Base-by-base conservation (phyloP, 2,888 invertebrate genomes). In the Perizoma affinitatum region DNA sequence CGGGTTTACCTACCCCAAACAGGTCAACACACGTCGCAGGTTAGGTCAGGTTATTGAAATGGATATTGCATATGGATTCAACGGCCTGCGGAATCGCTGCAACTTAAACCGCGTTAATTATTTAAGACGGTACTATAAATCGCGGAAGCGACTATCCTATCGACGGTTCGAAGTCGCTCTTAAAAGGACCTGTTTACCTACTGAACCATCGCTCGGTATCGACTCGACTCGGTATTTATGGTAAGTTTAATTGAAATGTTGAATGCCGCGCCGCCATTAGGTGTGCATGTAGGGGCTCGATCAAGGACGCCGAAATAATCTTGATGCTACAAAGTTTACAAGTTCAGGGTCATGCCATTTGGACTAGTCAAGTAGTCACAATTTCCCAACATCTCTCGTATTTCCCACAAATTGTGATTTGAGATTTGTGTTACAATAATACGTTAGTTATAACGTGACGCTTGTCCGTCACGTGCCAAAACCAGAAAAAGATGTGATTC, bases 381-480 rank as follows among this genome's bases (percentile, higher is more conserved):
- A 44, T 60, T 60, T 52, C 33, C 34, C 41, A 49, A 57, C 45
- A 57, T 50, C 34, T 40, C 55, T 55, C 33, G 11, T 34, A 6
- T 50, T 62, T 47, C 47, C 40, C 34, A 35, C 1, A 41, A 33
- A 49, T 11, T 42, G 33, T 22, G 47, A 48, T 42, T 38, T 22
- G 47, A 48, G 48, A 35, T 50, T 57, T 40, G 50, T 54, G 44
- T 58, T 41, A 59, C 51, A 54, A 40, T 56, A 51, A 53, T 59
- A 53, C 22, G 22, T 22, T 22, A 22, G 22, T 65, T 65, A 63
- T 69, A 68, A 72, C 69, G 58, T 54, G 70, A 70, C 63, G 68
- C 68, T 69, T 58, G 48, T 72, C 71, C 66, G 74, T 70, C 61
- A 66, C 70, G 78, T 83, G 84, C 83, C 81, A 83, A 83, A 71